Evolutionary conservation across 2,888 invertebrate genomes (phyloP).

Genomic region (Tridacna crocea): DNA sequence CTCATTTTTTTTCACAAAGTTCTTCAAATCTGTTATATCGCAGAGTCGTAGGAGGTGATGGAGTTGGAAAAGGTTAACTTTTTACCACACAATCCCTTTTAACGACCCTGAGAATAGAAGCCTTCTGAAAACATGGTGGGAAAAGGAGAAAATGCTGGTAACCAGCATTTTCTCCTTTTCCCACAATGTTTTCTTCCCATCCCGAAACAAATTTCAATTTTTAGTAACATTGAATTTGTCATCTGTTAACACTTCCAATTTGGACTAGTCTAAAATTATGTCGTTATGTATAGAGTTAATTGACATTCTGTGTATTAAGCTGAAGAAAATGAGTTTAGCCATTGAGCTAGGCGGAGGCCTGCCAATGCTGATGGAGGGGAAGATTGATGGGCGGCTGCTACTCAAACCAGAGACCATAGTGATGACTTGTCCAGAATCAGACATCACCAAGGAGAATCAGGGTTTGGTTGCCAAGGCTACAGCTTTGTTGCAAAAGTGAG

Average conservation of each 20-base stretch:
- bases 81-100: no score
- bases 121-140: background rate
- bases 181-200: background rate
- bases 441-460: slow-evolving; percentile 60
- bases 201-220: no score
- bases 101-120: no score
- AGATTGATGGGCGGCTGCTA: slow-evolving; percentile 64
- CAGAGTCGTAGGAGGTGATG: no score
- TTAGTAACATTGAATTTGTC: no score
- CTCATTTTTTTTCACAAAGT: no score
- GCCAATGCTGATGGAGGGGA: slow-evolving; percentile 76
- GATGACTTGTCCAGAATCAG: slow-evolving; percentile 69
- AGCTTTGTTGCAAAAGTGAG: slow-evolving; percentile 14
- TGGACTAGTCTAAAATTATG: no score
- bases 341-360: slow-evolving; percentile 82
- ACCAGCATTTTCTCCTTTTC: slow-evolving; percentile 11
- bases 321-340: slow-evolving; percentile 81
- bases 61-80: no score
- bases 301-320: slow-evolving; percentile 62
- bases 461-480: slow-evolving; percentile 1
- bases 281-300: no score
- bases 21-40: no score
- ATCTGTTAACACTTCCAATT: no score
- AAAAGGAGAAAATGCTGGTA: background rate
- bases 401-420: slow-evolving; percentile 73